Percentiles rank a stretch among this genome's conserved stretches.
Conservation (phyloP, 2,888 invertebrate species). For the Odontomyia ornata region DNA sequence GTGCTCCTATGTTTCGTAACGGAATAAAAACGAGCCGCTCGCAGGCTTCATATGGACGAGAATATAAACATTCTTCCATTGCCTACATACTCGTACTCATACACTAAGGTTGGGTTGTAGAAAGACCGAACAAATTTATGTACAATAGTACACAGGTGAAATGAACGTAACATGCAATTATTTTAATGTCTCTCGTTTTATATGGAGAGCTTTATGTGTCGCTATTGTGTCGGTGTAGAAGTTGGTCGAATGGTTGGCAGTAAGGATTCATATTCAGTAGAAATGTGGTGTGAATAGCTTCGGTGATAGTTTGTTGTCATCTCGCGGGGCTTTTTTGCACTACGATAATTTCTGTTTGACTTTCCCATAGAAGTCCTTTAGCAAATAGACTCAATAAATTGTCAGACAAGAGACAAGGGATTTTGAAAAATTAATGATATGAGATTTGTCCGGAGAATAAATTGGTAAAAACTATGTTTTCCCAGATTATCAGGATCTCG, state of each 20-base stretch:
- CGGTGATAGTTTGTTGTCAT: constrained; percentile 9
- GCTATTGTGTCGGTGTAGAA: not conserved
- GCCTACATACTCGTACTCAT: no score
- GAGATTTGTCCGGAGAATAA: not conserved
- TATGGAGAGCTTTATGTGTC: not conserved
- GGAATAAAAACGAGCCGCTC: not conserved
- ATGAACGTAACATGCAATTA: constrained; percentile 32
- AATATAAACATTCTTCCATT: no score
- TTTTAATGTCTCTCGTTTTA: constrained; percentile 30
- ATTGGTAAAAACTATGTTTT: no score
- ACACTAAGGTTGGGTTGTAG: no score
- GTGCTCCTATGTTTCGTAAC: not conserved
- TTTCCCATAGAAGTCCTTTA: not conserved
- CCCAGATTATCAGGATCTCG: no score
- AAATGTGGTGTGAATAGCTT: constrained; percentile 29
- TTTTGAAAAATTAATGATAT: not conserved
- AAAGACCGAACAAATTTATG: constrained; percentile 13
- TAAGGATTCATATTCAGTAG: constrained; percentile 4
- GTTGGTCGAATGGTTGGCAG: not conserved
- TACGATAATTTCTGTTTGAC: constrained; percentile 11
- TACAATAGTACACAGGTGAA: constrained; percentile 32
- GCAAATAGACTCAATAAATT: constrained; percentile 1
- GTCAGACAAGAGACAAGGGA: not conserved
- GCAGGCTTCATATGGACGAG: no score
- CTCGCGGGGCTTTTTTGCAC: not conserved